Evolutionary conservation across 2,888 invertebrate genomes (phyloP), one percentile per base, ranked within the genome.

Genomic region (Merodon equestris): DNA sequence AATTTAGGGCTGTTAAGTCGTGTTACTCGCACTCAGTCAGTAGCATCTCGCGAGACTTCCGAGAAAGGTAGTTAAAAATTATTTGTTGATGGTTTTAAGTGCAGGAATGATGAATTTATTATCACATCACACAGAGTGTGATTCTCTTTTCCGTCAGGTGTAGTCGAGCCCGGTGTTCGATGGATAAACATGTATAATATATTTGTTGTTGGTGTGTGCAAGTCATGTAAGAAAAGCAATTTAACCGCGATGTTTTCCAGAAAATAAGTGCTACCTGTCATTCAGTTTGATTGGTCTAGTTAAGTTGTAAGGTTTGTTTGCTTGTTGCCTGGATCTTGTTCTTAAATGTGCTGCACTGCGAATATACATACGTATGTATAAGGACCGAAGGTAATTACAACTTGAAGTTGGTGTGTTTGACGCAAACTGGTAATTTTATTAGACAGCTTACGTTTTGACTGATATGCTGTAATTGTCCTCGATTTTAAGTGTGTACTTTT

Each of bases 71-170:
- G 79, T 79, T 79, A 73, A 66, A 74, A 79, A 79, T 79, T 79
- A 74, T 79, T 74, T 79, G 79, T 79, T 79, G 79, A 79, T 70
- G 79, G 79, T 79, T 74, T 79, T 74, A 79, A 79, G 79, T 79
- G 73, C 68, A 56, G 68, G 68, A 74, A 79, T 79, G 79, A 79
- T 79, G 79, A 79, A 79, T 79, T 79, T 79, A 79, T 79, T 74
- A 79, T 74, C 58, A 60, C 36, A 70, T 74, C 74, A 74, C 27
- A 27, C 58, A 10, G 50, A 70, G 79, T 70, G 70, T 67, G 67
- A 54, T 60, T 63, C 45, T 53, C 36, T 44, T 9, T 19, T 36
- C 47, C 19, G 79, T 79, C 74, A 79, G 79, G 79, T 79, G 79
- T 68, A 67, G 38, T 47, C 54, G 53, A 15, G 68, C 64, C 66